These are phyloP conservation scores for Pseudococcus jackbeardsleyi DNA, from an alignment of 2,888 invertebrate genomes.

Conservation along the genomic window DNA sequence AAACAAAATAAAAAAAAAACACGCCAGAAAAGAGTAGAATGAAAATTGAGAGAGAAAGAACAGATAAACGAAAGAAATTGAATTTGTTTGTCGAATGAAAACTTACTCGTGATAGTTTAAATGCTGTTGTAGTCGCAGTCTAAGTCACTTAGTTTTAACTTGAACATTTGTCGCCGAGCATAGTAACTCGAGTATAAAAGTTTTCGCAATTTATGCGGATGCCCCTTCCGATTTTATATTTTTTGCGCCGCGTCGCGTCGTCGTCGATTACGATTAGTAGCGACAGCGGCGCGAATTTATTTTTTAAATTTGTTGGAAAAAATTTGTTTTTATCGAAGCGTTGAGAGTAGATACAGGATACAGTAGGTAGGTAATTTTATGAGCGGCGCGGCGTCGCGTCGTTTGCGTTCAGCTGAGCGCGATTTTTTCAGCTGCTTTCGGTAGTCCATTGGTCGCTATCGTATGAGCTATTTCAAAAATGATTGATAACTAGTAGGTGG, in stretches of 20 bases:
- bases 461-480: no score
- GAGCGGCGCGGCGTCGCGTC: background rate
- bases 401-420: no score
- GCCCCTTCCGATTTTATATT: background rate
- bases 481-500: no score
- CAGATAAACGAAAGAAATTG: background rate
- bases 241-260: background rate
- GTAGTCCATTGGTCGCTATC: no score
- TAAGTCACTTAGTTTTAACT: conserved; percentile 26
- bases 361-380: no score
- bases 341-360: no score
- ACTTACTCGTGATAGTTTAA: conserved; percentile 24
- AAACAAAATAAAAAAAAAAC: no score
- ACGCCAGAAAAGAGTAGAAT: background rate
- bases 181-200: background rate
- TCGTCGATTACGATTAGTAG: no score
- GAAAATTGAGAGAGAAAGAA: background rate
- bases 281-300: no score
- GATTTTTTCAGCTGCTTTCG: no score
- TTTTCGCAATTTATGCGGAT: conserved; percentile 20
- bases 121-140: background rate
- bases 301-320: background rate
- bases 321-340: background rate
- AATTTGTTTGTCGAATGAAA: conserved; percentile 15
- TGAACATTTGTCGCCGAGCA: conserved; percentile 6